Evolutionary conservation across 1,140 invertebrate species (phyloP).

Genomic region (Eumeta japonica): DNA sequence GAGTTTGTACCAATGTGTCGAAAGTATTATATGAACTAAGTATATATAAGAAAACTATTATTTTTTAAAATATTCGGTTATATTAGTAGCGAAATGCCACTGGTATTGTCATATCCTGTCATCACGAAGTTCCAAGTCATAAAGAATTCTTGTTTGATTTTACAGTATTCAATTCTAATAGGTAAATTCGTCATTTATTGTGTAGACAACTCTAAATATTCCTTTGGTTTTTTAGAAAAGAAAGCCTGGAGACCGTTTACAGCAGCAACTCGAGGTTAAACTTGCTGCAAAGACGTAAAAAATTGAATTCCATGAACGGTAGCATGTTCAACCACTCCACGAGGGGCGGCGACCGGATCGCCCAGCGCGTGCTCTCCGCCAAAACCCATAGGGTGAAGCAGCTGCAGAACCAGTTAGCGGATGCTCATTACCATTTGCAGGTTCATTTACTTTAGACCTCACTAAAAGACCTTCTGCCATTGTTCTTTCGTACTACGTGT

Average conservation of each 20-base stretch:
- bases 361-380: conserved; percentile 72
- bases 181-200: no score
- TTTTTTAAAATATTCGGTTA: no score
- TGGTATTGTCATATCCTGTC: no score
- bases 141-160: no score
- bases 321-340: conserved; percentile 34
- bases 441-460: conserved; percentile 42
- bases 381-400: conserved; percentile 72
- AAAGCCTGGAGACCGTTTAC: conserved; percentile 43
- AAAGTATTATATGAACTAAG: no score
- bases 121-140: no score
- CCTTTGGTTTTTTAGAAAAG: no score
- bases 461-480: background rate
- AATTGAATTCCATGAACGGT: conserved; percentile 36
- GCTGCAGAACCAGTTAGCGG: conserved; percentile 75
- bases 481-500: background rate
- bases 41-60: no score
- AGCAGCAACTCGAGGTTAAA: conserved; percentile 44
- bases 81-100: no score
- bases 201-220: no score
- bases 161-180: no score
- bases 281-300: conserved; percentile 40
- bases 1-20: no score
- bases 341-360: conserved; percentile 52
- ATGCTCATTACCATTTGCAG: conserved; percentile 74